Base-by-base conservation (phyloP, 2,797 vertebrate genomes). In the Phoeniculus purpureus region DNA sequence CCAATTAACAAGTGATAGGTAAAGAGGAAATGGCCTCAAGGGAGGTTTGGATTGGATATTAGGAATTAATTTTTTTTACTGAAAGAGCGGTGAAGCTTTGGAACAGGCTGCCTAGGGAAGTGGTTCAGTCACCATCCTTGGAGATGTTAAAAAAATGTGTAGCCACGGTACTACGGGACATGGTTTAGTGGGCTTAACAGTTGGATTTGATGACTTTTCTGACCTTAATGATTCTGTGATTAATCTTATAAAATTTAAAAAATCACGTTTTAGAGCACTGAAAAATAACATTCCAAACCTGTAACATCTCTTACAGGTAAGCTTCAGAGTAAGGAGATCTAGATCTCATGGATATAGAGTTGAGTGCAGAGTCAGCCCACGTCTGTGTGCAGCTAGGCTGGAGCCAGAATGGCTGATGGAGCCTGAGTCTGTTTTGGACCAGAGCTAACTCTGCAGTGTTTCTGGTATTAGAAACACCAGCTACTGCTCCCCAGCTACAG, bases 331-430 rank as follows among this genome's bases (percentile, higher is more conserved):
- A 19, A 25, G 0, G 15, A 22, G 7, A 11, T 50, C 8, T 20
- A 3, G 9, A 18, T 37, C 7, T 9, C 23, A 6, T 0, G 37
- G 26, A 1, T 7, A 5, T 11, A n/a, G 43, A 47, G 47, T 1
- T 13, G 34, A 25, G 37, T 1, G 9, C 61, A 18, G 47, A 52
- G 25, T 23, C 34, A 67, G 14, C 3, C 50, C 2, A 19, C 4
- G n/a, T 0, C 51, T 21, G 25, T 3, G 25, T 1, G 16, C 4
- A 37, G 23, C 22, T 62, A 31, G 62, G 19, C 21, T 7, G 43
- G 12, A 31, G 26, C 37, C 72, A 19, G 62, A 47, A 2, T 0
- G 22, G 64, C 48, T 12, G 6, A n/a, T 2, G 54, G 37, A 26
- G 45, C 23, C 22, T 6, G 1, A 10, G 43, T 68, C 59, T 22